A percentile compares a stretch with the other conserved stretches of the same genome.
Conservation (phyloP, 2,797 vertebrate genomes). For the Astyanax mexicanus region DNA sequence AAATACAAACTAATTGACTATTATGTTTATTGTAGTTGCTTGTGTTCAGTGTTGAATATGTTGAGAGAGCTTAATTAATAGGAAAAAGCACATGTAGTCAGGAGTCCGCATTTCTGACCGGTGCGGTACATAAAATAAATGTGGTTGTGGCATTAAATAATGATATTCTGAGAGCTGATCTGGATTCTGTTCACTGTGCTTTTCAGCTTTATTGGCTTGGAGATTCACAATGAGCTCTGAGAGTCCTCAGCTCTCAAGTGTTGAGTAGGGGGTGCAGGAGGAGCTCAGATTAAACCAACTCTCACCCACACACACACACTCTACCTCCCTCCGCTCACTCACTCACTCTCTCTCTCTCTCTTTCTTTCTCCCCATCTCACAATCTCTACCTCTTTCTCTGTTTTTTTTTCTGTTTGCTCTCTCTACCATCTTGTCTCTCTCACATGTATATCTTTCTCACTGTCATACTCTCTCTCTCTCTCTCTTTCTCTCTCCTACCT, state of each 20-base stretch:
- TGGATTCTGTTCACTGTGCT: not conserved
- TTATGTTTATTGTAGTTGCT: no score
- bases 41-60: no score
- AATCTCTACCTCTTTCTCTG: no score
- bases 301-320: not conserved
- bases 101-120: not conserved
- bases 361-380: not conserved
- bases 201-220: slow-evolving; percentile 37
- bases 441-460: no score
- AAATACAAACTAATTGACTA: no score
- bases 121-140: not conserved
- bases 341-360: not conserved
- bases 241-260: not conserved
- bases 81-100: not conserved
- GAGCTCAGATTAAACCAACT: not conserved
- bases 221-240: slow-evolving; percentile 2
- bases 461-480: no score
- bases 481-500: no score
- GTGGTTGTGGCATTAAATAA: not conserved
- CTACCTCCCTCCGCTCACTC: not conserved
- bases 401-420: no score
- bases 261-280: not conserved
- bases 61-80: no score
- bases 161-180: not conserved
- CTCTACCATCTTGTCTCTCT: not conserved